These are phyloP conservation scores for Gasteruption jaculator DNA, from an alignment of 2,888 invertebrate species.

Conservation along the genomic window DNA sequence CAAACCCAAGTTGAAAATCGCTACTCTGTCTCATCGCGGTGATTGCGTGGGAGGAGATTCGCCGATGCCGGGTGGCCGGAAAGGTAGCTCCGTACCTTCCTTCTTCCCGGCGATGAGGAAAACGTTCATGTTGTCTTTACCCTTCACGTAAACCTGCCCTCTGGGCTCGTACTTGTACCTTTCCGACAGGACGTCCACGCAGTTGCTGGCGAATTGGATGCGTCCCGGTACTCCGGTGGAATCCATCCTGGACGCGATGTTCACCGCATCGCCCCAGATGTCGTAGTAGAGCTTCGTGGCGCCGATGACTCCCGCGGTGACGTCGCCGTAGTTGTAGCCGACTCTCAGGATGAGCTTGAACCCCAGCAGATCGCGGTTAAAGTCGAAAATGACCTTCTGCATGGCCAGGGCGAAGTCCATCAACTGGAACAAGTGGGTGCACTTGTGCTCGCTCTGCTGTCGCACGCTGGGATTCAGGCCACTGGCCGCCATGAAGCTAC, in stretches of 20 bases:
- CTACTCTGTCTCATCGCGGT: no score
- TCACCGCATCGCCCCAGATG: conserved; percentile 98
- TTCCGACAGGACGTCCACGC: conserved; percentile 65
- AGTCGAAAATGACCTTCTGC: conserved; percentile 81
- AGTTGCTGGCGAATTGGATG: conserved; percentile 78
- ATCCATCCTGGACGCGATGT: conserved; percentile 96
- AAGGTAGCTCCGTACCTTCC: no score
- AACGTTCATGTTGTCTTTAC: conserved; percentile 93
- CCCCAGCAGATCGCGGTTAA: conserved; percentile 84
- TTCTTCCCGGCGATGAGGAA: conserved; percentile 66
- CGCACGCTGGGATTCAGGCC: conserved; percentile 80
- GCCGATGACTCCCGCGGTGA: conserved; percentile 95
- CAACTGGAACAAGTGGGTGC: conserved; percentile 79
- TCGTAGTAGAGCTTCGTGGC: conserved; percentile 95
- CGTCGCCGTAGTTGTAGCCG: conserved; percentile 91
- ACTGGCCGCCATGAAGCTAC: conserved; percentile 96
- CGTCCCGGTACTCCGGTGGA: conserved; percentile 85
- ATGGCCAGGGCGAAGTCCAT: conserved; percentile 92
- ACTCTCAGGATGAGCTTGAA: conserved; percentile 84
- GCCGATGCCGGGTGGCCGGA: not conserved
- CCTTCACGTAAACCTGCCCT: conserved; percentile 93
- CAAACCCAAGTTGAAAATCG: no score
- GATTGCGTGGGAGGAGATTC: no score
- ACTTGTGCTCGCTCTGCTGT: conserved; percentile 63
- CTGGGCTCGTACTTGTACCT: conserved; percentile 86